A percentile compares a stretch with the other conserved stretches of the same genome.
These are phyloP conservation scores for Cheilosia urbana DNA, from an alignment of 2,888 invertebrate species.

Conservation along the genomic window DNA sequence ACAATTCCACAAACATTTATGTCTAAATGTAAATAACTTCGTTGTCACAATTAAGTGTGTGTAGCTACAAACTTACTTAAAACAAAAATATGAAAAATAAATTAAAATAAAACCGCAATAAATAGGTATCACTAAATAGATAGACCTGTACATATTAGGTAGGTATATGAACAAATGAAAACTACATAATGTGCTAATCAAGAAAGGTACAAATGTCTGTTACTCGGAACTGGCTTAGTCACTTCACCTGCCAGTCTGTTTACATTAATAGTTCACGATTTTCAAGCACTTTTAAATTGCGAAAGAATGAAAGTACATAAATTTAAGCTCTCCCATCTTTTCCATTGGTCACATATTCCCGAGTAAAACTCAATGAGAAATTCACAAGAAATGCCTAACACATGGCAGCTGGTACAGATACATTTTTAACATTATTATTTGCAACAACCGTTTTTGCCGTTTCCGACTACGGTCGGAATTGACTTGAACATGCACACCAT, in stretches of 20 bases:
- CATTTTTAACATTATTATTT: neutral
- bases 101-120: slow-evolving; percentile 18
- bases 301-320: slow-evolving; percentile 15
- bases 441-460: slow-evolving; percentile 14
- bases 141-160: too few relatives aligned
- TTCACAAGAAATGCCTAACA: neutral
- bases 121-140: slow-evolving; percentile 3
- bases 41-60: slow-evolving; percentile 18
- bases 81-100: slow-evolving; percentile 36
- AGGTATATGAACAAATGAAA: slow-evolving; percentile 38
- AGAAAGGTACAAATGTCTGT: neutral
- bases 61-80: slow-evolving; percentile 15
- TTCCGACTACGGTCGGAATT: slow-evolving; percentile 1
- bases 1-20: slow-evolving; percentile 63
- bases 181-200: too few relatives aligned
- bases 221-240: slow-evolving; percentile 37
- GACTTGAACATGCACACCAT: slow-evolving; percentile 39
- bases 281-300: slow-evolving; percentile 23
- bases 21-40: slow-evolving; percentile 14
- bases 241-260: neutral
- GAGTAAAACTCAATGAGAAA: slow-evolving; percentile 9
- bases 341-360: slow-evolving; percentile 46
- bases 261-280: slow-evolving; percentile 35
- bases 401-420: neutral
- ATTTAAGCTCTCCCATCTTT: slow-evolving; percentile 58